Percentiles rank a stretch among this genome's conserved stretches.
Evolutionary conservation across 1,140 invertebrate species (phyloP).

Genomic region (Cecropterus lyciades): DNA sequence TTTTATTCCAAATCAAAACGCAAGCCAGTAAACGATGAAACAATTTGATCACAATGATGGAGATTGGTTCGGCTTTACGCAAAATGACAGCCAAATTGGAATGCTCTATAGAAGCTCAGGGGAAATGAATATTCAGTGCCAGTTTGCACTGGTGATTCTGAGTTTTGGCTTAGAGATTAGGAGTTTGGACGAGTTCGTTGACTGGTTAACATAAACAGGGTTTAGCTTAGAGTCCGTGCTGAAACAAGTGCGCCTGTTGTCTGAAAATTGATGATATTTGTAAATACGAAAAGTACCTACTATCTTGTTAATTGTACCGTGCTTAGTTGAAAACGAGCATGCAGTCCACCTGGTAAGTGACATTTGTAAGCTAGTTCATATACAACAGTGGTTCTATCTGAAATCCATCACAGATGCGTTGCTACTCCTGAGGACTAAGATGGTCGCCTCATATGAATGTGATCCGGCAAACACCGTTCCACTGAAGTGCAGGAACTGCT

Average conservation of each 20-base stretch:
- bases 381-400: too few species aligned
- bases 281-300: background rate
- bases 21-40: background rate
- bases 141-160: slow-evolving; percentile 11
- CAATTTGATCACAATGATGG: slow-evolving; percentile 10
- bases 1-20: too few species aligned
- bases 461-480: too few species aligned
- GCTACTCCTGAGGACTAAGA: too few species aligned
- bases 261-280: background rate
- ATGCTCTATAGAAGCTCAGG: slow-evolving; percentile 1
- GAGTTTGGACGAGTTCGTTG: slow-evolving; percentile 4
- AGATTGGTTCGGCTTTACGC: slow-evolving; percentile 1
- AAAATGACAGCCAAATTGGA: slow-evolving; percentile 22
- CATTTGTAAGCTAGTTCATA: too few species aligned
- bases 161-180: slow-evolving; percentile 21
- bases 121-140: slow-evolving; percentile 25
- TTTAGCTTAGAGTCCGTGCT: background rate
- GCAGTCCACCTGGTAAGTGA: too few species aligned
- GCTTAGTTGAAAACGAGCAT: too few species aligned
- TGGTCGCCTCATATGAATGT: too few species aligned
- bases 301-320: too few species aligned
- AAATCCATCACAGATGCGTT: too few species aligned
- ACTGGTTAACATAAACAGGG: slow-evolving; percentile 9
- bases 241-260: background rate
- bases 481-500: too few species aligned